These are phyloP conservation scores for Camponotus fellah DNA, from an alignment of 2,888 invertebrate species.

Conservation along the genomic window DNA sequence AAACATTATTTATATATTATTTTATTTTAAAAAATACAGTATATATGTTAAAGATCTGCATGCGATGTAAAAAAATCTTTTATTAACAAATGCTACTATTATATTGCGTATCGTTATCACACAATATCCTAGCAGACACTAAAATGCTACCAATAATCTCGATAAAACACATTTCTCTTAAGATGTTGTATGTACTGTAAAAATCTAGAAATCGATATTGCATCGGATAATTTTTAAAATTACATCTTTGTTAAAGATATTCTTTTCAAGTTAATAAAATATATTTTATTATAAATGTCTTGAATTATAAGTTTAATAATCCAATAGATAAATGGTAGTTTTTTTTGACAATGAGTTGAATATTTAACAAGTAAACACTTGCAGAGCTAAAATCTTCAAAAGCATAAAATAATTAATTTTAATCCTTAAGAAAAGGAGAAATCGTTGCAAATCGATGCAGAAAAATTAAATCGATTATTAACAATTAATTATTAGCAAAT, in stretches of 20 bases:
- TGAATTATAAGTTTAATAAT: background rate
- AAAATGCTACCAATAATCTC: constrained; percentile 79
- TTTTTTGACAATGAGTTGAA: constrained; percentile 1
- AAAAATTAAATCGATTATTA: background rate
- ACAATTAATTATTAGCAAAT: no score
- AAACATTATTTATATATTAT: background rate
- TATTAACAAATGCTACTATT: background rate
- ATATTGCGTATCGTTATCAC: constrained; percentile 66
- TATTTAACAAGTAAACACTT: background rate
- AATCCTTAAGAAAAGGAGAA: background rate
- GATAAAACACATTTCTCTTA: constrained; percentile 75
- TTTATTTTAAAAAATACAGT: background rate
- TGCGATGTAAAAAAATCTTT: background rate
- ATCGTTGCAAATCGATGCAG: background rate
- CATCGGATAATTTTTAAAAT: background rate
- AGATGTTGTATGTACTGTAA: constrained; percentile 73
- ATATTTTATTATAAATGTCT: background rate
- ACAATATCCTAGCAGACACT: constrained; percentile 77
- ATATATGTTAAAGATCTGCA: background rate
- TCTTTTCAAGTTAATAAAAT: background rate
- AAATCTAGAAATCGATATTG: constrained; percentile 68
- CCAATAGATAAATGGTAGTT: background rate
- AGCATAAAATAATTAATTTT: background rate
- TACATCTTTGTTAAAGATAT: background rate
- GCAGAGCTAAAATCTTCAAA: background rate